Conservation (phyloP, 2,113 vertebrate species). For the Saguinus imperator region DNA sequence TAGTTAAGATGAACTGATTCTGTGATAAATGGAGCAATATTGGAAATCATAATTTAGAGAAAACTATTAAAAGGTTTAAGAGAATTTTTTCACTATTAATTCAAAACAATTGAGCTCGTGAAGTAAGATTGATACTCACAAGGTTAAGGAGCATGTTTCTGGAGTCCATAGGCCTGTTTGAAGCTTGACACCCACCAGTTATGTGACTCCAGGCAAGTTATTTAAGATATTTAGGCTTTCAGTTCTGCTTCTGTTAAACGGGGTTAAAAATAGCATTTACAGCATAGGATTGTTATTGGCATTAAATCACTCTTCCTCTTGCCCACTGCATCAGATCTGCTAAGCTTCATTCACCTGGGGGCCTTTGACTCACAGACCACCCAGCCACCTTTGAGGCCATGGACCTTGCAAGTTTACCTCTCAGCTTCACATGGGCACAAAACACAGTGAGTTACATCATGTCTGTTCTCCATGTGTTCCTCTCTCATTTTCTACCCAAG, state of each 20-base stretch:
- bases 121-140: rapidly evolving
- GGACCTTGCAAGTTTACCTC: rapidly evolving
- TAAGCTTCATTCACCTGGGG: not conserved
- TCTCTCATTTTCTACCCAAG: not conserved
- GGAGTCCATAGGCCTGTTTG: not conserved
- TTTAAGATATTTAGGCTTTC: not conserved
- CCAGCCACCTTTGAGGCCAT: rapidly evolving
- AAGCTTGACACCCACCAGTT: not conserved
- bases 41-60: not conserved
- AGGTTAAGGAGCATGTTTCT: not conserved
- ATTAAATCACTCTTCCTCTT: not conserved
- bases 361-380: rapidly evolving
- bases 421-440: not conserved
- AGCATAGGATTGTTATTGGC: not conserved
- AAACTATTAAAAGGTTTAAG: not conserved
- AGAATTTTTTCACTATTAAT: not conserved
- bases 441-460: not conserved
- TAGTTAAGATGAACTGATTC: not conserved
- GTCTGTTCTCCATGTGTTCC: rapidly evolving
- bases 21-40: not conserved
- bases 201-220: not conserved
- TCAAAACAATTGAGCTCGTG: not conserved
- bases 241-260: not conserved
- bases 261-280: not conserved
- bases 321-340: rapidly evolving